Evolutionary conservation across 92 coral and sea anemone genomes (phyloP), one percentile per base, ranked within the genome.

Genomic region (Palythoa heliodiscus): DNA sequence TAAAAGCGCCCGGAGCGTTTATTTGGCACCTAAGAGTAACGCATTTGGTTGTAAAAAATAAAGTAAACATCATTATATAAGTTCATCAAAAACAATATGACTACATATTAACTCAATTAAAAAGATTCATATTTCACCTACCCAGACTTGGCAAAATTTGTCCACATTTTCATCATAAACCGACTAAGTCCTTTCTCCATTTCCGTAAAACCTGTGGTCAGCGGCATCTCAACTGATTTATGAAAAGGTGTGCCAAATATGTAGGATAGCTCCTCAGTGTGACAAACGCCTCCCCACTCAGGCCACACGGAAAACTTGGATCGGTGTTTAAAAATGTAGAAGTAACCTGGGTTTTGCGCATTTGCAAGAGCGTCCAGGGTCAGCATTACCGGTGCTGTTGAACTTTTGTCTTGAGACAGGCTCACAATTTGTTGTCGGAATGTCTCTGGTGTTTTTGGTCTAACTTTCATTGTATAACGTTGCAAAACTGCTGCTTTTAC

Each of bases 141-240:
- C 98, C 98, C 98, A 57, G 82, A 77, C 78, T 94, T 94, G 16
- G 98, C 35, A 29, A 29, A 29, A 29, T 29, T 29, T 29, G 35
- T 29, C 35, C 35, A 29, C 35, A 29, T 29, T 71, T 77, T 81
- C 90, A 94, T 94, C 48, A 90, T 66, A 39, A 86, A 68, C 66
- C 58, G 63, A n/a, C 89, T 66, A 12, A 92, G 67, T 1, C 90
- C 92, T 17, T 54, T 77, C 23, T 90, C 92, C 71, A 82, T 58
- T 17, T 82, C 87, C 1, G 80, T 85, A 52, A 64, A 89, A 25
- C 80, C 72, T 4, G 63, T 7, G 52, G 15, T 38, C 38, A 67
- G 70, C 16, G 24, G 50, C 57, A 29, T 29, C 35, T 29, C 35
- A 29, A 29, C 35, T 29, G 35, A 29, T 29, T 29, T 29, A 29